Conservation (phyloP, 2,113 vertebrate species). For the Brienomyrus brachyistius region DNA sequence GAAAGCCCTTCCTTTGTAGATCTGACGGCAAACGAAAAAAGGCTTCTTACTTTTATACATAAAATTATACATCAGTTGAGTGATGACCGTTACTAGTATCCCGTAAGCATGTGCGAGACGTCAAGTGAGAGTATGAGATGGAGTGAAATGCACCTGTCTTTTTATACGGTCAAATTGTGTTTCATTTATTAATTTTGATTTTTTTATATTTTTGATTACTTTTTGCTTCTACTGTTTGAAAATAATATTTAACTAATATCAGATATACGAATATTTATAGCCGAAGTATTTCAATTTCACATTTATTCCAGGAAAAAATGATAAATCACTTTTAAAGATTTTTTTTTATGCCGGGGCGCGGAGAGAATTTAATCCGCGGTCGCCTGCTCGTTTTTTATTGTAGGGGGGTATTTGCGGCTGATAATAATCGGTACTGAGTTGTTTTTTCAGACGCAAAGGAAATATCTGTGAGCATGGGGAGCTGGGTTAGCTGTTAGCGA, state of each 20-base stretch:
- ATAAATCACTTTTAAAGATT: background rate
- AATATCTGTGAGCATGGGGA: background rate
- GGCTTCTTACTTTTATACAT: background rate
- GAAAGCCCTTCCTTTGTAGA: background rate
- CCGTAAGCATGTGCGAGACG: background rate
- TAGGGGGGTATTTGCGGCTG: background rate
- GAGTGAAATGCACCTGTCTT: background rate
- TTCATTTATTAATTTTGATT: background rate
- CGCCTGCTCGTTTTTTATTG: background rate
- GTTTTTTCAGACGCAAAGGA: slow-evolving; percentile 7
- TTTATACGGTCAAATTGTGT: background rate
- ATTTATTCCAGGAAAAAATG: background rate
- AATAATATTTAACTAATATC: background rate
- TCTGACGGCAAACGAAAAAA: background rate
- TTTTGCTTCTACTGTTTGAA: background rate
- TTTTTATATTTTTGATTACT: background rate
- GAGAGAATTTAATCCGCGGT: background rate
- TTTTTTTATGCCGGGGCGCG: background rate
- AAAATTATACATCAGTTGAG: background rate
- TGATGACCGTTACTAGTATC: background rate
- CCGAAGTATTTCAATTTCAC: background rate
- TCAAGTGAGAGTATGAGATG: background rate
- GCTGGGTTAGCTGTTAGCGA: background rate
- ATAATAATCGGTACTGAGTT: background rate
- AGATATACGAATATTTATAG: background rate